Conservation (phyloP, 2,113 vertebrate species). For the Urocolius indicus region DNA sequence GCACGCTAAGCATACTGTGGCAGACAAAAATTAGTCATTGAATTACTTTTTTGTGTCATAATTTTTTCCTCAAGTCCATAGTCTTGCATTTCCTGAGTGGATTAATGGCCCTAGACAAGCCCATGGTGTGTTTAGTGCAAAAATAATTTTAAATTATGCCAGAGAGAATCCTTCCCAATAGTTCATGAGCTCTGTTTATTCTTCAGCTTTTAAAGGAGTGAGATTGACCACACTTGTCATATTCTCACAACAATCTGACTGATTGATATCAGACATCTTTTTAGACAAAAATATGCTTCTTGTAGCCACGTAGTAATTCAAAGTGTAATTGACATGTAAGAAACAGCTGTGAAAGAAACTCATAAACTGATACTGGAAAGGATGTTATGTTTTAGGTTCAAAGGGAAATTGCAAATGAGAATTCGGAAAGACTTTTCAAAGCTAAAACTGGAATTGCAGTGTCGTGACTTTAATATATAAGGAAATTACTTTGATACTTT, state of each 20-base stretch:
- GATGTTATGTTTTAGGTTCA: not conserved
- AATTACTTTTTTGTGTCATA: not conserved
- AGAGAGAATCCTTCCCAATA: not conserved
- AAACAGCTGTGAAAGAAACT: not conserved
- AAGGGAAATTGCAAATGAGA: not conserved
- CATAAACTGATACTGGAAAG: not conserved
- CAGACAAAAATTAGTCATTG: not conserved
- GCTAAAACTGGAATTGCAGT: not conserved
- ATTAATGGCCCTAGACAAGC: not conserved
- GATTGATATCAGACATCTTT: not conserved
- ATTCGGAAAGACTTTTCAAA: not conserved
- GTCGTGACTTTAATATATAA: not conserved
- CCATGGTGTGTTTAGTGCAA: not conserved
- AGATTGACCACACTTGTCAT: not conserved
- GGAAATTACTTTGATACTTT: not conserved
- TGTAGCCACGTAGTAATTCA: not conserved
- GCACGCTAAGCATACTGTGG: not conserved
- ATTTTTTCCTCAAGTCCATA: not conserved
- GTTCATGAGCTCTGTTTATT: not conserved
- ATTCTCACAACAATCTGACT: not conserved
- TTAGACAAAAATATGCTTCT: not conserved
- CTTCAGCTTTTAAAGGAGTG: not conserved
- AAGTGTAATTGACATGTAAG: not conserved
- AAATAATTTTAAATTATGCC: not conserved
- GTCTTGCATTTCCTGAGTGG: not conserved